Evolutionary conservation across 2,888 invertebrate species (phyloP).

Genomic region (Lutraria lutraria): DNA sequence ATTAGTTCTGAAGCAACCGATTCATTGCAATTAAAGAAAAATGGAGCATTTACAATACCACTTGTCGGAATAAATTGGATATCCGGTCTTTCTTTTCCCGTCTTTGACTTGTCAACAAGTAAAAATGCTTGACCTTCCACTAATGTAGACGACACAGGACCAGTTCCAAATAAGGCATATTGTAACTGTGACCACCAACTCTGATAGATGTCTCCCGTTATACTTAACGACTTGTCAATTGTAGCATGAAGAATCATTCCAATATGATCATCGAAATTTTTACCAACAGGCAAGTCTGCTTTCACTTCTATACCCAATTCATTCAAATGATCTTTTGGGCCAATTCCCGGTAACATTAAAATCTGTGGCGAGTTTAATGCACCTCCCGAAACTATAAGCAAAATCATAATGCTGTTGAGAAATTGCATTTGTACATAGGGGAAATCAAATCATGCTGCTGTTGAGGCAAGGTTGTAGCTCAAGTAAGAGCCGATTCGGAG

Average conservation of each 20-base stretch:
- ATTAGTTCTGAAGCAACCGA: neutral
- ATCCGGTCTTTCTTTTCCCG: constrained; percentile 17
- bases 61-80: constrained; percentile 14
- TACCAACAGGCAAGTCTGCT: constrained; percentile 83
- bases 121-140: constrained; percentile 25
- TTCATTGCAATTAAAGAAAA: neutral
- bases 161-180: constrained; percentile 22
- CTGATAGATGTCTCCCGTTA: neutral
- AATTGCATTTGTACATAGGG: too few relatives aligned
- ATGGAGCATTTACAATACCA: neutral
- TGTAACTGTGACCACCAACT: constrained; percentile 22
- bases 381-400: constrained; percentile 84
- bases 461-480: too few relatives aligned
- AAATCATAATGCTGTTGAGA: too few relatives aligned
- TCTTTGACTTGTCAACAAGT: neutral
- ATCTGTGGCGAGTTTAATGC: constrained; percentile 84
- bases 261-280: constrained; percentile 82
- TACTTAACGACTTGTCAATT: constrained; percentile 24
- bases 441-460: too few relatives aligned
- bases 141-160: neutral
- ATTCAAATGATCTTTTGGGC: constrained; percentile 83
- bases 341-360: constrained; percentile 85
- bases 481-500: too few relatives aligned
- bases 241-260: constrained; percentile 24
- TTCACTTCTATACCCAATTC: constrained; percentile 80